Percentiles rank a stretch among this genome's conserved stretches.
Conservation (phyloP, 2,113 vertebrate species). For the Oreotragus oreotragus region DNA sequence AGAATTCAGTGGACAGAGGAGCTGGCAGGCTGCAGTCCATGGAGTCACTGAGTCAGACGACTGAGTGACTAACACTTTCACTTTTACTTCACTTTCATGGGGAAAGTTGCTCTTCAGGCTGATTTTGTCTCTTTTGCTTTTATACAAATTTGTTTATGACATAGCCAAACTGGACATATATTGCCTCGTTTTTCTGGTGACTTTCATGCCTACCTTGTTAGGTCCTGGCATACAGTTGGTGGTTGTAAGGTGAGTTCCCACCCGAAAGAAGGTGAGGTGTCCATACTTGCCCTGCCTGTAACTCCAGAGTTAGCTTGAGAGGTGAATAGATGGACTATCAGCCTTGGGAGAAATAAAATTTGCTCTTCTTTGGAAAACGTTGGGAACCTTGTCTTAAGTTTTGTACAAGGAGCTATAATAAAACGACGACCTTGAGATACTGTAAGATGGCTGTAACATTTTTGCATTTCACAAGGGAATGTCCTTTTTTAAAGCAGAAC, state of each 20-base stretch:
- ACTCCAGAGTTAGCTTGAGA: neutral
- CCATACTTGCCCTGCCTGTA: fast-evolving
- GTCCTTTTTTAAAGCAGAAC: neutral
- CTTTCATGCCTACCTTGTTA: neutral
- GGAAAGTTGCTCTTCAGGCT: neutral
- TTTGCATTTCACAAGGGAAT: neutral
- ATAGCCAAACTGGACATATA: neutral
- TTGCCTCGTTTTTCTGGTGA: neutral
- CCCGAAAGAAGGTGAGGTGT: neutral
- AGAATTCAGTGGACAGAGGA: neutral
- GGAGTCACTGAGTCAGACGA: neutral
- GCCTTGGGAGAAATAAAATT: neutral
- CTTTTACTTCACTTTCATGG: neutral
- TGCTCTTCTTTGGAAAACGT: neutral
- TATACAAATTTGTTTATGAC: neutral
- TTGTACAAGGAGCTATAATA: neutral
- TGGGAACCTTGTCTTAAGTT: neutral
- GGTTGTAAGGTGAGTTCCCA: neutral
- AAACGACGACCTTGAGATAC: neutral
- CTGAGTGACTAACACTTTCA: neutral
- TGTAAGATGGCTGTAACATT: neutral
- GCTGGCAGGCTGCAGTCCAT: neutral
- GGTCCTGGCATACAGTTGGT: neutral
- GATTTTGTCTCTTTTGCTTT: neutral
- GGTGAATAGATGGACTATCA: neutral